phyloP scores from a whole-genome alignment of 2,113 vertebrate species.

The Vanacampus margaritifer region DNA sequence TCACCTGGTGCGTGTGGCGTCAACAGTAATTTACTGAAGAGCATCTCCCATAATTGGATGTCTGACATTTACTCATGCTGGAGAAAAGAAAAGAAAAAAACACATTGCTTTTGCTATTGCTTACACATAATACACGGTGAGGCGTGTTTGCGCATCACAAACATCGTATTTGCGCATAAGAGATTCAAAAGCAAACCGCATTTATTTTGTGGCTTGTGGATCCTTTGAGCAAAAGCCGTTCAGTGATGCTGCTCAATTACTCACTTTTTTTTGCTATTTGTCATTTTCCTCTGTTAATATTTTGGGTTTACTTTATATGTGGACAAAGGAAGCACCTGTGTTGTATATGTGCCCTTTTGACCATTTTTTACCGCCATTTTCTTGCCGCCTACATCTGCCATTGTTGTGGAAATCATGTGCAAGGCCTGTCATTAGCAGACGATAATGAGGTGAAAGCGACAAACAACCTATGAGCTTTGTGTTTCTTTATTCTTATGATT shows the following conservation, averaged over 20 bases:
- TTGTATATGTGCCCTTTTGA: not conserved
- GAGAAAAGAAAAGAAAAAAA: not conserved
- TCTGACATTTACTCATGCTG: constrained; percentile 54
- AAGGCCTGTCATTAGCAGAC: constrained; percentile 71
- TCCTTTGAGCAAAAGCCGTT: not conserved
- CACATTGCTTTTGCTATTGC: not conserved
- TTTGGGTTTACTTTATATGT: too few relatives aligned
- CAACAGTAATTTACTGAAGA: constrained; percentile 55
- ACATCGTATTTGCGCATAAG: constrained; percentile 51
- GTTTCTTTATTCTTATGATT: constrained; percentile 53
- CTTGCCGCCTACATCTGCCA: constrained; percentile 47
- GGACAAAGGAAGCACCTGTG: too few relatives aligned
- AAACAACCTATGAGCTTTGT: constrained; percentile 73
- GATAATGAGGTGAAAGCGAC: constrained; percentile 76
- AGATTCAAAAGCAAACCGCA: not conserved
- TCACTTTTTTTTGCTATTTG: too few relatives aligned
- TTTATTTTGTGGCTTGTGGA: constrained; percentile 38
- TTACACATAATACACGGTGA: constrained; percentile 40
- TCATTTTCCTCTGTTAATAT: too few relatives aligned
- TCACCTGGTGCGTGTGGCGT: constrained; percentile 27
- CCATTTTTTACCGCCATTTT: not conserved
- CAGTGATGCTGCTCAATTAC: not conserved
- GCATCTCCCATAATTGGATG: constrained; percentile 54
- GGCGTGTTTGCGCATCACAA: constrained; percentile 51
- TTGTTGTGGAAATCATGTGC: constrained; percentile 75